Conservation (phyloP, 2,113 vertebrate species). For the Miniopterus natalensis region DNA sequence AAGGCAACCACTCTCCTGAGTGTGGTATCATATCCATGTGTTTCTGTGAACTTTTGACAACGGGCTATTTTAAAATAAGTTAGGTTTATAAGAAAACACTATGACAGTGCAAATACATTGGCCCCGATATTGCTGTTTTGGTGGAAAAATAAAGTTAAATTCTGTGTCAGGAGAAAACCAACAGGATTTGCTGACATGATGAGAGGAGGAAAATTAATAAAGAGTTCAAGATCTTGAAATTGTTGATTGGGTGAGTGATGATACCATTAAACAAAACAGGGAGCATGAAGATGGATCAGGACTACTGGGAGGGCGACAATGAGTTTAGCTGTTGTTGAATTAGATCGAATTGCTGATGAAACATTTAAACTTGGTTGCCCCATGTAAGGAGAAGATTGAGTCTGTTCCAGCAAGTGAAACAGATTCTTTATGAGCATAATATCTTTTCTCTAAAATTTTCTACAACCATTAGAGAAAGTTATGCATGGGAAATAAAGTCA, state of each 20-base stretch:
- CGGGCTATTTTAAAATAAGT: not conserved
- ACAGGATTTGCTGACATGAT: conserved; percentile 70
- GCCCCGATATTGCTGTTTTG: not conserved
- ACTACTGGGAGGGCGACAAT: conserved; percentile 41
- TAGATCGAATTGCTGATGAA: conserved; percentile 74
- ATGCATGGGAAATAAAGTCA: conserved; percentile 63
- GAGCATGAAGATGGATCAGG: conserved; percentile 66
- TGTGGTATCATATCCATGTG: not conserved
- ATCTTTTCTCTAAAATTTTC: conserved; percentile 59
- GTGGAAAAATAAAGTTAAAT: conserved; percentile 47
- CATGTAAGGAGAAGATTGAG: conserved; percentile 59
- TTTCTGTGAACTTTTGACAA: conserved; percentile 1
- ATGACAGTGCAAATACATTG: not conserved
- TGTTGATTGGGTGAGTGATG: conserved; percentile 77
- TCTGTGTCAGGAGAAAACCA: conserved; percentile 42
- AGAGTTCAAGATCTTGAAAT: conserved; percentile 41
- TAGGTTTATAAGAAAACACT: not conserved
- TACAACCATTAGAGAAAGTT: conserved; percentile 62
- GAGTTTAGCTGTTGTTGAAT: conserved; percentile 58
- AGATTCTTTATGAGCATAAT: conserved; percentile 72
- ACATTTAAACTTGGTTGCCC: conserved; percentile 65
- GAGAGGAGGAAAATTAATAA: conserved; percentile 71
- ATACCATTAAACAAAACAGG: conserved; percentile 75
- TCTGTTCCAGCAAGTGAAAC: conserved; percentile 72
- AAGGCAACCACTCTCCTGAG: not conserved